Evolutionary conservation across 2,888 invertebrate species (phyloP).

Genomic region (Melanostoma mellinum): DNA sequence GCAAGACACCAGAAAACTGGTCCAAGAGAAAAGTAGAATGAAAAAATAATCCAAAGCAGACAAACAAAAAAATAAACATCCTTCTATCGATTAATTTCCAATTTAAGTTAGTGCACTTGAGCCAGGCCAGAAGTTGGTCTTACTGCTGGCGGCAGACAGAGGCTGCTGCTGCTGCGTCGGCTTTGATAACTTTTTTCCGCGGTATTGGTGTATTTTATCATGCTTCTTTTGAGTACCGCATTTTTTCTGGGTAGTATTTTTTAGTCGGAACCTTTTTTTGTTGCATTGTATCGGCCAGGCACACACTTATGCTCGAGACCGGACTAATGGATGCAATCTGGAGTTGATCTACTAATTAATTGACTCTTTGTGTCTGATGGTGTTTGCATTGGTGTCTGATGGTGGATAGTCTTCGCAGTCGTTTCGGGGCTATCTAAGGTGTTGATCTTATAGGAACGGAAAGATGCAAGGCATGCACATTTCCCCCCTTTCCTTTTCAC

Average conservation of each 20-base stretch:
- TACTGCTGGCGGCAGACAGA: slow-evolving; percentile 49
- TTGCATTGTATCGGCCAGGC: slow-evolving; percentile 7
- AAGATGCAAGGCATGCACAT: slow-evolving; percentile 45
- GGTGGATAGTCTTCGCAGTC: slow-evolving; percentile 54
- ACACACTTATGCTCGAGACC: slow-evolving; percentile 26
- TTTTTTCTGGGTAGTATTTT: slow-evolving; percentile 18
- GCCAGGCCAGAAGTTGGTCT: slow-evolving; percentile 41
- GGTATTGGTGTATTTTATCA: slow-evolving; percentile 54
- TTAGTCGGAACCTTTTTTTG: slow-evolving; percentile 11
- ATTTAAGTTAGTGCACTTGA: slow-evolving; percentile 70
- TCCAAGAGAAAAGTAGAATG: slow-evolving; percentile 14
- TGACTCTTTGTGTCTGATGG: slow-evolving; percentile 81
- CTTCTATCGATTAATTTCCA: slow-evolving; percentile 73
- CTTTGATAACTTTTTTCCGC: slow-evolving; percentile 42
- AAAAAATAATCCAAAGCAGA: slow-evolving; percentile 2
- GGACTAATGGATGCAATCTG: slow-evolving; percentile 77
- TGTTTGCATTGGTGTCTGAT: slow-evolving; percentile 70
- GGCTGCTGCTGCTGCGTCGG: slow-evolving; percentile 41
- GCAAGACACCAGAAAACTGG: slow-evolving; percentile 44
- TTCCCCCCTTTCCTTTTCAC: neutral
- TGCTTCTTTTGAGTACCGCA: slow-evolving; percentile 46
- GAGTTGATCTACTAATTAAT: slow-evolving; percentile 82
- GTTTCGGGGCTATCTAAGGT: slow-evolving; percentile 61
- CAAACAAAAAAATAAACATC: slow-evolving; percentile 12
- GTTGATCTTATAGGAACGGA: slow-evolving; percentile 55